Evolutionary conservation across 2,113 vertebrate species (phyloP).

Genomic region (Neomonachus schauinslandi): DNA sequence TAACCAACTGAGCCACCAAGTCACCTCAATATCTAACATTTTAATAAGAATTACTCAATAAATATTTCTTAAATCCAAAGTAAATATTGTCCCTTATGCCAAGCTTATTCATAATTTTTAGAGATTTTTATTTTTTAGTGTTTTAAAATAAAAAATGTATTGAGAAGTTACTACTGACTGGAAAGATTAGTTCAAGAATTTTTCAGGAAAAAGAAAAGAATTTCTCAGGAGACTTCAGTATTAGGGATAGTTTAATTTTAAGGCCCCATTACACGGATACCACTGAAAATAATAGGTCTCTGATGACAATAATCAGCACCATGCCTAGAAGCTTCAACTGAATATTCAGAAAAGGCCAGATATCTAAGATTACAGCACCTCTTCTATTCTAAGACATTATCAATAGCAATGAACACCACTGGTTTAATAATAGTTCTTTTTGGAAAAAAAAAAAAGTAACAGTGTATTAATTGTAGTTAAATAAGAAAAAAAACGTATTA

Average conservation of each 20-base stretch:
- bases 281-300: background rate
- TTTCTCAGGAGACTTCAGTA: background rate
- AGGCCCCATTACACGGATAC: background rate
- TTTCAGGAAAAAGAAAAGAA: background rate
- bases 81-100: background rate
- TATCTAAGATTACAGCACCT: background rate
- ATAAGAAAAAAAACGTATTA: background rate
- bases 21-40: background rate
- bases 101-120: background rate
- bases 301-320: background rate
- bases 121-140: background rate
- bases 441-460: background rate
- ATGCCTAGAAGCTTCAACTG: background rate
- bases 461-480: background rate
- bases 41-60: slow-evolving; percentile 29
- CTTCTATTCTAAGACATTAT: background rate
- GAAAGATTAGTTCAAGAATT: slow-evolving; percentile 16
- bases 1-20: background rate
- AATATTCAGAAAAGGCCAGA: background rate
- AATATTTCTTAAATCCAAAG: slow-evolving; percentile 12
- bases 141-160: slow-evolving; percentile 10
- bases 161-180: background rate
- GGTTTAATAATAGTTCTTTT: background rate
- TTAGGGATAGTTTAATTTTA: background rate
- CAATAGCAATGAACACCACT: background rate